Evolutionary conservation across 2,888 invertebrate species (phyloP).

Genomic region (Caenorhabditis sp.): DNA sequence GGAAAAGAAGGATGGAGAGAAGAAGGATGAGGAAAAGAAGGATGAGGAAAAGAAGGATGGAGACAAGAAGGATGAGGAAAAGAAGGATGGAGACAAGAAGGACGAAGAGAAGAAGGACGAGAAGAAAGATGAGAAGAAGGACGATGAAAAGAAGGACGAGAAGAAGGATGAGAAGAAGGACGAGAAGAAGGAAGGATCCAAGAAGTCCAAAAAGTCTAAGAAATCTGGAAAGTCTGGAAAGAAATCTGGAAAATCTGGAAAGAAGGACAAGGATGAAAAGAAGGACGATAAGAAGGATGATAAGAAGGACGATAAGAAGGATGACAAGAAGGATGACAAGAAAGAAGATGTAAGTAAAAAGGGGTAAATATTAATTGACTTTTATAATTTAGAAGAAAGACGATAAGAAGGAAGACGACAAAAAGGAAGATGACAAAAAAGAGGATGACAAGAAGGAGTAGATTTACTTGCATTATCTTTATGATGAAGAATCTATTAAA

Average conservation of each 20-base stretch:
- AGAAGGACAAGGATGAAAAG: slow-evolving; percentile 1
- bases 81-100: slow-evolving; percentile 1
- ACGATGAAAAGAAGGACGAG: neutral
- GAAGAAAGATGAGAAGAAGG: neutral
- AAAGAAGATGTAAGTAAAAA: neutral
- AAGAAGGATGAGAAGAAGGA: neutral
- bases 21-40: neutral
- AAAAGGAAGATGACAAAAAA: slow-evolving; percentile 2
- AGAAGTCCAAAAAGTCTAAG: neutral
- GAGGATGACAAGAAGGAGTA: slow-evolving; percentile 2
- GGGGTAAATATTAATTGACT: neutral
- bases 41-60: neutral
- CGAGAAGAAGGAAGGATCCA: slow-evolving; percentile 2
- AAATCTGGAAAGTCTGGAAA: neutral
- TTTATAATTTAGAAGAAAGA: neutral
- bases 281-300: slow-evolving; percentile 3
- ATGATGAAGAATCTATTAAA: neutral
- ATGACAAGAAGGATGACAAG: slow-evolving; percentile 1
- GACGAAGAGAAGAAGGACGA: slow-evolving; percentile 1
- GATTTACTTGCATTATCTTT: neutral
- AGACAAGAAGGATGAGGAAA: neutral
- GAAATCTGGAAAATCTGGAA: neutral
- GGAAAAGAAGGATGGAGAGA: slow-evolving; percentile 1
- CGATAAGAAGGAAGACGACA: slow-evolving; percentile 3
- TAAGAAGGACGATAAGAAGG: slow-evolving; percentile 2